Conservation (phyloP, 30 jellyfish, hydroid and myxozoan species). For the Aurelia coerulea region DNA sequence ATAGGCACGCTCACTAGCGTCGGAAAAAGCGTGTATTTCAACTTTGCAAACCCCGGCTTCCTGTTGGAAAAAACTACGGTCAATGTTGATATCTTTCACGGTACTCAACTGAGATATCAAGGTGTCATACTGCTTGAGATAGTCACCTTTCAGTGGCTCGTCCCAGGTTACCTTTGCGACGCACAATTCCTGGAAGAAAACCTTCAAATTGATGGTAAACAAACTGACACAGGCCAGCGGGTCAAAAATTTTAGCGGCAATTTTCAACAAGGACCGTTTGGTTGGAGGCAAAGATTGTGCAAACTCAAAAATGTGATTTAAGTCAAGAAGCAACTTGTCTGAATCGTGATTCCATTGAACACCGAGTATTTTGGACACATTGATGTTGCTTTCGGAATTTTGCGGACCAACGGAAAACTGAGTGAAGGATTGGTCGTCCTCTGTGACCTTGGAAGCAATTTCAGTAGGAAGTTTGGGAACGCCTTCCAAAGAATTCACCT, state of each 20-base stretch:
- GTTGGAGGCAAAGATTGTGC: constrained; percentile 55
- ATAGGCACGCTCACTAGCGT: constrained; percentile 65
- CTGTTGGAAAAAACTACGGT: constrained; percentile 35
- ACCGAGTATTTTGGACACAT: constrained; percentile 55
- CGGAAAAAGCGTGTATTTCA: constrained; percentile 81
- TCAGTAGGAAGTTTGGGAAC: not conserved
- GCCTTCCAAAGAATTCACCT: not conserved
- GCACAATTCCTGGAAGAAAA: constrained; percentile 69
- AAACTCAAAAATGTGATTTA: constrained; percentile 19
- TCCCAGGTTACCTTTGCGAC: constrained; percentile 74
- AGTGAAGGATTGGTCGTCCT: constrained; percentile 59
- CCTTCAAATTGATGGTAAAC: constrained; percentile 51
- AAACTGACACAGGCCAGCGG: constrained; percentile 73
- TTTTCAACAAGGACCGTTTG: constrained; percentile 63
- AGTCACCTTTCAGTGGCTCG: constrained; percentile 36
- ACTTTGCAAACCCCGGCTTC: constrained; percentile 14
- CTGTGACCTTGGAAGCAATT: constrained; percentile 15
- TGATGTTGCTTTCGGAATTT: not conserved
- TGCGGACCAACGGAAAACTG: constrained; percentile 35
- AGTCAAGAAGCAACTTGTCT: constrained; percentile 43
- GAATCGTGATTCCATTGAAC: constrained; percentile 54
- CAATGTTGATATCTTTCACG: constrained; percentile 1
- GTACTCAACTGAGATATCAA: constrained; percentile 23
- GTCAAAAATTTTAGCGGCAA: constrained; percentile 84
- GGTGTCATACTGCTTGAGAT: constrained; percentile 14